phyloP scores from a whole-genome alignment of 2,797 vertebrate species.

The Pteropus rufus region DNA sequence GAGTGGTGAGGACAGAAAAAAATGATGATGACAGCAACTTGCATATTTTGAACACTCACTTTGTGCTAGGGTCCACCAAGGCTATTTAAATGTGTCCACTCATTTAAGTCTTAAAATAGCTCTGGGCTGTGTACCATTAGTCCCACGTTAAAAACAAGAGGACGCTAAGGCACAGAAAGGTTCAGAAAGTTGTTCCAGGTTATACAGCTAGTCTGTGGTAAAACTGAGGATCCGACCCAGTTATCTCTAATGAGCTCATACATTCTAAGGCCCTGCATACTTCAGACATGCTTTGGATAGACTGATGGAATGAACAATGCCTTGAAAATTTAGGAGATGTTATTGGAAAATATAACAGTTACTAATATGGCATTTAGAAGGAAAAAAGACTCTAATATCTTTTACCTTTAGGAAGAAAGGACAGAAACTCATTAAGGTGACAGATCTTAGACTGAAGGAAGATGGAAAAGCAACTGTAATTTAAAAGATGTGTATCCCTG shows the following conservation, averaged over 20 bases:
- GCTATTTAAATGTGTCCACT: background rate
- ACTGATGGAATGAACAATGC: background rate
- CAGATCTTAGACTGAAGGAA: background rate
- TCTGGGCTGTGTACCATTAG: background rate
- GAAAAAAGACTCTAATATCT: background rate
- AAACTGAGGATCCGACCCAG: background rate
- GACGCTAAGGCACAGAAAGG: background rate
- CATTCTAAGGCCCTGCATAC: background rate
- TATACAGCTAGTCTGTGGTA: background rate
- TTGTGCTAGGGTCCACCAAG: background rate
- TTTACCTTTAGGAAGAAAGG: constrained; percentile 26
- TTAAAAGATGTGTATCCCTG: background rate
- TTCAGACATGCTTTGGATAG: background rate
- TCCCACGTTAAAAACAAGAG: background rate
- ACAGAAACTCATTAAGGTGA: background rate
- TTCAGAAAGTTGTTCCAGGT: background rate
- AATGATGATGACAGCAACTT: background rate
- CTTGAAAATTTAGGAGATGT: background rate
- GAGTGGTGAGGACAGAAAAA: background rate
- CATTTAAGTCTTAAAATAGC: background rate
- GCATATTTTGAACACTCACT: background rate
- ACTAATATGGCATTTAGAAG: background rate
- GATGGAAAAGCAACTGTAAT: background rate
- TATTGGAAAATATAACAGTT: background rate
- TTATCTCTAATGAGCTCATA: background rate